Evolutionary conservation across 2,113 vertebrate species (phyloP), one percentile per base, ranked within the genome.

Genomic region (Sinocyclocheilus anshuiensis): DNA sequence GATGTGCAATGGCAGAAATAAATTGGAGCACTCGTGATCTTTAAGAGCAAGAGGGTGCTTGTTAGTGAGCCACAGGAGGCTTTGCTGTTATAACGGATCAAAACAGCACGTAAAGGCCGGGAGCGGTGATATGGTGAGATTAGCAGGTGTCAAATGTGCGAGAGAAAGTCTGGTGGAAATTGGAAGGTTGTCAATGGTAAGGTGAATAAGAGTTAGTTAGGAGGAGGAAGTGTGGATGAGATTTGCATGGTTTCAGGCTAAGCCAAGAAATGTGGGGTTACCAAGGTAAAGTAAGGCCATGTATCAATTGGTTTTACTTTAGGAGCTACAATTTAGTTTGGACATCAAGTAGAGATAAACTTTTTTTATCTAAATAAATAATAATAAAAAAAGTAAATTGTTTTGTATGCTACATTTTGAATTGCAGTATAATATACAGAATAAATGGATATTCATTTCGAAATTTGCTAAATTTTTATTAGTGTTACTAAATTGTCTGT

Each of bases 141-240:
- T 87, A 80, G 79, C 83, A 67, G 88, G 48, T 76, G 78, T 80
- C 33, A 63, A 79, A 57, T 79, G 65, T 86, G 65, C 4, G 59
- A 67, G 63, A 86, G 50, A 71, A 86, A 24, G 9, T 86, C 16
- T 77, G 59, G 80, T 57, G 77, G 26, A 85, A 87, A 90, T 90
- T 88, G 85, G 74, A 81, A 79, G 79, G 83, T 83, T 86, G 88
- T 67, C 10, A 48, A 22, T 6, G 80, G n/a, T 24, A 69, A 48
- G 63, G 55, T 48, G 50, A 79, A 71, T 59, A 65, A 67, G 71
- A 85, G 39, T 20, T 79, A 12, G 77, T 77, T 82, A 77, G 81
- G 22, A 74, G 76, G 75, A 39, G 6, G 65, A 75, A 69, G 77
- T 82, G 78, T 36, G 20, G 42, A 57, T 57, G 71, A 48, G 78